phyloP scores from a whole-genome alignment of 2,888 invertebrate genomes.

The Unio pictorum region DNA sequence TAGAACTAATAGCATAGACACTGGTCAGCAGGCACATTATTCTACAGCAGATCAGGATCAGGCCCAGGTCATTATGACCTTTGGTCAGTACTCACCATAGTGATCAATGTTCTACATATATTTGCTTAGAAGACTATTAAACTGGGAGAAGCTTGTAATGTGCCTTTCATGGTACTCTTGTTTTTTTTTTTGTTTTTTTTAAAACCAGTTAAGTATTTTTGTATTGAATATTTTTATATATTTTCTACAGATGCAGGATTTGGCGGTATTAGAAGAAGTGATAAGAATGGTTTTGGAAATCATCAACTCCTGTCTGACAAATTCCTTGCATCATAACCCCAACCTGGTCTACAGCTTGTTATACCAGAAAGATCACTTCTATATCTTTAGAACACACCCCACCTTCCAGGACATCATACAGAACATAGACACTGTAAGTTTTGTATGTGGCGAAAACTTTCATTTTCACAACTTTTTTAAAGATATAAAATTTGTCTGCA shows the following conservation, averaged over 20 bases:
- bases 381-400: conserved; percentile 82
- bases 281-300: conserved; percentile 97
- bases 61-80: too few species aligned
- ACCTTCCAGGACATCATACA: conserved; percentile 92
- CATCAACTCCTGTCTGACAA: conserved; percentile 92
- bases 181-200: too few species aligned
- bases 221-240: too few species aligned
- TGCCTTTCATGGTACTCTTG: too few species aligned
- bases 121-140: too few species aligned
- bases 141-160: too few species aligned
- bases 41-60: too few species aligned
- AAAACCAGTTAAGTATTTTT: too few species aligned
- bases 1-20: too few species aligned
- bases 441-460: background rate
- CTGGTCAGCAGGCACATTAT: too few species aligned
- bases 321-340: conserved; percentile 88
- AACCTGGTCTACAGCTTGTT: conserved; percentile 95
- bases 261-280: conserved; percentile 94
- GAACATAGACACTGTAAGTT: conserved; percentile 91
- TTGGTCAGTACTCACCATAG: too few species aligned
- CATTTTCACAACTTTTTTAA: background rate
- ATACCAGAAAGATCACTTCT: conserved; percentile 90
- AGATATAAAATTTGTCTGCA: background rate
- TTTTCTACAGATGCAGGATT: conserved; percentile 76
- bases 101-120: too few species aligned